phyloP scores from a whole-genome alignment of 2,888 invertebrate genomes.

The Ganaspis brasiliensis region DNA sequence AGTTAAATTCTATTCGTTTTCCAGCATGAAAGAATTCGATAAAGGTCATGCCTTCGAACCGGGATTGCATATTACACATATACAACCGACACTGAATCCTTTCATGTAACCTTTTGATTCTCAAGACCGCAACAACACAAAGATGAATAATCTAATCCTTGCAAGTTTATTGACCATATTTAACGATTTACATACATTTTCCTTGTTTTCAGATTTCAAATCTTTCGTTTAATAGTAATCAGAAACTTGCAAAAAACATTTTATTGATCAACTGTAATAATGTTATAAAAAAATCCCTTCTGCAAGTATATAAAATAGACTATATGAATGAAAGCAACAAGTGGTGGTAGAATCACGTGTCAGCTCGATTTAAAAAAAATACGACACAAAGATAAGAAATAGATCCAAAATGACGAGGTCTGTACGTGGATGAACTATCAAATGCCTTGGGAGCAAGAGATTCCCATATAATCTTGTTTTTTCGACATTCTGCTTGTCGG shows the following conservation, averaged over 20 bases:
- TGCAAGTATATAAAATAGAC: background rate
- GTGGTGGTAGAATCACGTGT: background rate
- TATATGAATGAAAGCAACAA: background rate
- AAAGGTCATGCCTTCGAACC: background rate
- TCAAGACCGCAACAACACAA: background rate
- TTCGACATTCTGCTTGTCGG: constrained; percentile 60
- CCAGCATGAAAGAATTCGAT: background rate
- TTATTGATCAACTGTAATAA: too few species aligned
- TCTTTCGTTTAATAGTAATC: too few species aligned
- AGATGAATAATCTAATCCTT: constrained; percentile 3
- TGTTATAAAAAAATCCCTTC: background rate
- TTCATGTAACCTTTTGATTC: background rate
- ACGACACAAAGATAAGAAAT: constrained; percentile 3
- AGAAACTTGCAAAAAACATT: background rate
- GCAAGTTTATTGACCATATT: background rate
- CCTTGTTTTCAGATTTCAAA: too few species aligned
- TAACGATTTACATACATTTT: too few species aligned
- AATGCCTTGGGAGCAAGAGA: constrained; percentile 52
- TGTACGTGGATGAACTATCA: constrained; percentile 2
- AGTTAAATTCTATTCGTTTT: constrained; percentile 12
- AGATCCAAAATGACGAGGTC: constrained; percentile 28
- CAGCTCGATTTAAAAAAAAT: background rate
- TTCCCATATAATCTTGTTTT: constrained; percentile 68
- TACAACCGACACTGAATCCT: too few species aligned
- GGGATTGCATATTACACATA: too few species aligned